Conservation (phyloP, 2,113 vertebrate species). For the Embiotoca jacksoni region DNA sequence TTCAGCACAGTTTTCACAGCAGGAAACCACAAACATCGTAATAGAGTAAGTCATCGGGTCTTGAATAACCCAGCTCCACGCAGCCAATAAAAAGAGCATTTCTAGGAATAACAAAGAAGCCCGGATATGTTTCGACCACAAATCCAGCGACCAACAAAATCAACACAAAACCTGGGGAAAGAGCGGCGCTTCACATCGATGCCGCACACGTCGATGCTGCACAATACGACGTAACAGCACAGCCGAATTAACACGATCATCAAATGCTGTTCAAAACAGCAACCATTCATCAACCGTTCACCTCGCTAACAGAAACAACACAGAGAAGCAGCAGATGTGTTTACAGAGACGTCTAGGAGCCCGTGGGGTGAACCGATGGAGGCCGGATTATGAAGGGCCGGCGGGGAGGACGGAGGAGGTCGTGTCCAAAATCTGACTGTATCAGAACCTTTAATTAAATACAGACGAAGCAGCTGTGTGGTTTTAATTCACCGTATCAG, state of each 20-base stretch:
- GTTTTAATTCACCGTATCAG: not conserved
- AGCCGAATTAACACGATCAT: not conserved
- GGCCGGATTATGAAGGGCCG: constrained; percentile 14
- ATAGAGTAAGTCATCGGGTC: not conserved
- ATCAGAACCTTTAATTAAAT: constrained; percentile 17
- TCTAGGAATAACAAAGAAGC: not conserved
- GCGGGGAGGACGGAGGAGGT: constrained; percentile 23
- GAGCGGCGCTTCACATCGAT: not conserved
- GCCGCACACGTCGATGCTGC: not conserved
- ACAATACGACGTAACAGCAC: not conserved
- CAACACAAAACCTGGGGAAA: not conserved
- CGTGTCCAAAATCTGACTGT: not conserved
- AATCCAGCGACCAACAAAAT: not conserved
- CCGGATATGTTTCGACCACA: not conserved
- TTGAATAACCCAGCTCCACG: not conserved
- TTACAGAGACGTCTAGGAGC: constrained; percentile 44
- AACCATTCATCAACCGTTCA: not conserved
- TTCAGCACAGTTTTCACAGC: not conserved
- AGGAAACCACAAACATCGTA: constrained; percentile 3
- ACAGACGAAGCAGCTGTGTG: constrained; percentile 1
- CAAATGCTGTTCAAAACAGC: not conserved
- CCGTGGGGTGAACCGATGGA: not conserved
- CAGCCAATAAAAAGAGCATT: constrained; percentile 21
- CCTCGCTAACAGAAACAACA: not conserved
- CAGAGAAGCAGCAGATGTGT: constrained; percentile 25